phyloP scores from a whole-genome alignment of 2,113 vertebrate species.

The Callipepla californica region DNA sequence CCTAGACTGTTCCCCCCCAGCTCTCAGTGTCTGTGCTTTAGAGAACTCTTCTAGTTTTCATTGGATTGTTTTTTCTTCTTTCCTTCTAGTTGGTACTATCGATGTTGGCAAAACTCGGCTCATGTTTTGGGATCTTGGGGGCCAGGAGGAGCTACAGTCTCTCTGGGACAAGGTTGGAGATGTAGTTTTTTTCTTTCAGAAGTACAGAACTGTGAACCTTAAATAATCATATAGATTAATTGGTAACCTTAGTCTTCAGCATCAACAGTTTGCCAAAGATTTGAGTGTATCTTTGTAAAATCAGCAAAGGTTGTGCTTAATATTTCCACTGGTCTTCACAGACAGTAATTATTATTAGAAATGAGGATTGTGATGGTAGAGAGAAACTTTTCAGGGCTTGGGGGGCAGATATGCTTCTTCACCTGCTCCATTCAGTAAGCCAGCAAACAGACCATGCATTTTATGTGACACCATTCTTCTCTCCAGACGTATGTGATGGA shows the following conservation, averaged over 20 bases:
- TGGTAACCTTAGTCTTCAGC: not conserved
- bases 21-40: not conserved
- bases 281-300: not conserved
- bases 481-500: fast-evolving
- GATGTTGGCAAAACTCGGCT: conserved; percentile 95
- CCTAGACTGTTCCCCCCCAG: too few species aligned
- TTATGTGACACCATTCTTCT: not conserved
- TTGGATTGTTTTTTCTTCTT: not conserved
- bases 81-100: conserved; percentile 90
- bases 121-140: conserved; percentile 99
- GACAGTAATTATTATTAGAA: not conserved
- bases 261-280: not conserved
- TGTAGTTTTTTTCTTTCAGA: not conserved
- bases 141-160: conserved; percentile 96
- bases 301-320: not conserved
- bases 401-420: not conserved
- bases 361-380: not conserved
- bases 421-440: not conserved
- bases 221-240: not conserved
- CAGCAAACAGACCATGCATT: not conserved
- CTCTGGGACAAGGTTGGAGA: conserved; percentile 95
- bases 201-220: fast-evolving
- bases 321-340: not conserved
- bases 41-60: not conserved
- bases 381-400: not conserved